Base-by-base conservation (phyloP, 2,888 invertebrate genomes). In the Andrena flavipes region DNA sequence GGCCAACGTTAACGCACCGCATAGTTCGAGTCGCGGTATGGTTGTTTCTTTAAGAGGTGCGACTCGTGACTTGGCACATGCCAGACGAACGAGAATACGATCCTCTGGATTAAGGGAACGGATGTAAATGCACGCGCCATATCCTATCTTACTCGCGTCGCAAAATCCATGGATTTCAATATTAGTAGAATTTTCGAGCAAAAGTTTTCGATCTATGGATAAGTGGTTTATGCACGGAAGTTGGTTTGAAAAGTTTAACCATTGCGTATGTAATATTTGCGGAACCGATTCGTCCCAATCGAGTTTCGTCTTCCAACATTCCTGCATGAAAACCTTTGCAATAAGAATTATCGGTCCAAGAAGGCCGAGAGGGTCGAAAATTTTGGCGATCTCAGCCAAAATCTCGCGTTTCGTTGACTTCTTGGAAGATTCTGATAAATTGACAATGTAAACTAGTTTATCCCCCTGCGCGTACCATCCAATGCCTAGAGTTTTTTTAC, bases 141-240 rank as follows among this genome's bases (percentile, higher is more conserved):
- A 77, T 0, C 35, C 72, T 6, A 2, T 26, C 16, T 56, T 49
- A 29, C 79, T 79, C 0, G 79, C 59, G 33, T 79, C 79, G 5
- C 64, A 64, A 6, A 79, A 79, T 1, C 78, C 78, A 49, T 79
- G 78, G 5, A 79, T 1, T 16, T 74, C 35, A 1, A 63, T 42
- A 2, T 29, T 56, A 49, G 71, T 78, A 84, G 2, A 80, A 49
- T n/a, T 67, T 59, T 13, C 84, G 85, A 70, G 77, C 72, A 0
- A 86, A 20, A 0, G n/a, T 33, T 51, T 86, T 82, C 0, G 84
- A 80, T 10, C 2, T 20, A 0, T 77, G 1, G 1, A 73, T 76
- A 1, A 76, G 60, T 0, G 82, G 80, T 5, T 33, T 71, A 0
- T 76, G 26, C 1, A 76, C 10, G 16, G 68, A 71, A 30, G 71